Conservation (phyloP, 2,797 vertebrate species). For the Enteromius trimaculatus region DNA sequence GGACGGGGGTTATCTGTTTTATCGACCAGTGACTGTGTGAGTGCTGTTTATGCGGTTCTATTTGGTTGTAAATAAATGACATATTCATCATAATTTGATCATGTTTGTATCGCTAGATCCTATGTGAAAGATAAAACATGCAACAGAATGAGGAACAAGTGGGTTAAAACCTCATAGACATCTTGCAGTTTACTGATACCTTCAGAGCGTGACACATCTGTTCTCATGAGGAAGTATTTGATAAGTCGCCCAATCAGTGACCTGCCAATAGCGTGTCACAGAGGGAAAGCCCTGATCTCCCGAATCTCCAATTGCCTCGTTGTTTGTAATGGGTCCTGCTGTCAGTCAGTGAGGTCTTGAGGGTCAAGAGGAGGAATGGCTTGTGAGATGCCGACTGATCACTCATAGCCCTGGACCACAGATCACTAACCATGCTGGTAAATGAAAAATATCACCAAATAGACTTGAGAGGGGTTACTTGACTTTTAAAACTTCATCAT, state of each 20-base stretch:
- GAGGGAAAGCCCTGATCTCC: slow-evolving; percentile 9
- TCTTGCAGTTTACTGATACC: neutral
- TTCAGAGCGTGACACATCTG: slow-evolving; percentile 13
- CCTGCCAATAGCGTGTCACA: slow-evolving; percentile 34
- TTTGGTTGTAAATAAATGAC: neutral
- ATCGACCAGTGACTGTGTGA: neutral
- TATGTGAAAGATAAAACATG: neutral
- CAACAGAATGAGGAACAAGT: neutral
- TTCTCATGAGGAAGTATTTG: slow-evolving; percentile 24
- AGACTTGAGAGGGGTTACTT: neutral
- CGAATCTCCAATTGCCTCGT: neutral
- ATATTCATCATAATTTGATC: neutral
- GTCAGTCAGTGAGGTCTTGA: slow-evolving; percentile 6
- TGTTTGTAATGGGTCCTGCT: slow-evolving; percentile 21
- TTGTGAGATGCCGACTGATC: slow-evolving; percentile 17
- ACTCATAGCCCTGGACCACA: neutral
- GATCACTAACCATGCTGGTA: neutral
- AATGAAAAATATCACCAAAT: neutral
- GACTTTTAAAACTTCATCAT: neutral
- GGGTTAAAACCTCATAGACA: neutral
- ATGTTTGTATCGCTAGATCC: neutral
- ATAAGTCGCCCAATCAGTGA: slow-evolving; percentile 24
- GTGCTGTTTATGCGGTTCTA: neutral
- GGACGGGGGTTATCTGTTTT: neutral
- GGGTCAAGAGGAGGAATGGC: neutral